These are phyloP conservation scores for Intellagama lesueurii DNA, from an alignment of 2,797 vertebrate species.

Conservation along the genomic window DNA sequence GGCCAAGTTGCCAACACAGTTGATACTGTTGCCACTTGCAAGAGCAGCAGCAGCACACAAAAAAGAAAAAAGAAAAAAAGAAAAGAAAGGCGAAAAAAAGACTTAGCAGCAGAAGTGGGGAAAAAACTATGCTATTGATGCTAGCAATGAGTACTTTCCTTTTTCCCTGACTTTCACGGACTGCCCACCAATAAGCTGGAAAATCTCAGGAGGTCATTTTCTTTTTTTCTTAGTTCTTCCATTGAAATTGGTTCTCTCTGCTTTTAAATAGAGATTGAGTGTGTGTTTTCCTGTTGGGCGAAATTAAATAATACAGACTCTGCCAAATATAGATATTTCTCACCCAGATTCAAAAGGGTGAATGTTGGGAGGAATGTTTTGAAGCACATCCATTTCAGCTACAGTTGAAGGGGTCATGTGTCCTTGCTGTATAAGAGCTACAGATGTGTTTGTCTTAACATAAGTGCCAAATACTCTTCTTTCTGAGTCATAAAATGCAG, in stretches of 20 bases:
- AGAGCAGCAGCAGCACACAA: neutral
- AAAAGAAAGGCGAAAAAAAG: neutral
- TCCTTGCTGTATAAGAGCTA: neutral
- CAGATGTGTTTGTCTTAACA: neutral
- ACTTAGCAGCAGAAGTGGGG: neutral
- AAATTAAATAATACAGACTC: neutral
- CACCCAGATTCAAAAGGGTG: too few relatives aligned
- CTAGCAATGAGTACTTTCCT: neutral
- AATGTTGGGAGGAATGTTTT: neutral
- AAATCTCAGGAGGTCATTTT: neutral
- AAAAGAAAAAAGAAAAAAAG: too few relatives aligned
- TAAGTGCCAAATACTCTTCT: neutral
- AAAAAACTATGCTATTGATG: neutral
- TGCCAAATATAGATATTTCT: neutral
- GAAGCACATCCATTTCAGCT: neutral
- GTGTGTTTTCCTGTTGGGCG: neutral
- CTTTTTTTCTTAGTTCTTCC: neutral
- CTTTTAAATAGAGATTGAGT: neutral
- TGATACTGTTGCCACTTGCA: neutral
- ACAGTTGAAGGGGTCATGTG: neutral
- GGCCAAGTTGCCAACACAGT: neutral
- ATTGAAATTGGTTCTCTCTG: neutral
- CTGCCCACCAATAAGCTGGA: too few relatives aligned
- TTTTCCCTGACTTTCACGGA: too few relatives aligned
- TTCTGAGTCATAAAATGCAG: neutral